Conservation (phyloP, 2,113 vertebrate species). For the Rhodinocichla rosea region DNA sequence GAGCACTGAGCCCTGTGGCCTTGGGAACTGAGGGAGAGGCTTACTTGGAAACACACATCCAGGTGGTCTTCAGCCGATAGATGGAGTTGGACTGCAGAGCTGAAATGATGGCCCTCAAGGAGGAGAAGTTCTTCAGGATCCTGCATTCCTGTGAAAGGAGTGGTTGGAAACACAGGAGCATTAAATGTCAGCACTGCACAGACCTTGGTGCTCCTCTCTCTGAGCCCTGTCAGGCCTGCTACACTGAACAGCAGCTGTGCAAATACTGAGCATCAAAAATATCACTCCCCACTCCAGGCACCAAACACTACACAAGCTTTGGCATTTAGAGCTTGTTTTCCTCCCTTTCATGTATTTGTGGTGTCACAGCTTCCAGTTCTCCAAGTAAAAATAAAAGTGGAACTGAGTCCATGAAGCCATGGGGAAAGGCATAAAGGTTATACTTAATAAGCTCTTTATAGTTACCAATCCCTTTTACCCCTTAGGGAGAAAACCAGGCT, state of each 20-base stretch:
- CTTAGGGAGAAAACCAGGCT: neutral
- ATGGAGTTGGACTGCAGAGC: conserved; percentile 93
- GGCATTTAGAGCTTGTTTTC: conserved; percentile 61
- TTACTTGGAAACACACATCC: conserved; percentile 90
- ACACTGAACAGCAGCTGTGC: conserved; percentile 67
- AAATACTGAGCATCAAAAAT: conserved; percentile 65
- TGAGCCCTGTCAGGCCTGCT: conserved; percentile 46
- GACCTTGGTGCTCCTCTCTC: conserved; percentile 38
- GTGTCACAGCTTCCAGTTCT: conserved; percentile 58
- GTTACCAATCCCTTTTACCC: neutral
- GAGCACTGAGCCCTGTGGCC: neutral
- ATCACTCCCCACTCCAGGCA: neutral
- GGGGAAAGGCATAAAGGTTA: conserved; percentile 28
- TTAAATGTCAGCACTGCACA: conserved; percentile 52
- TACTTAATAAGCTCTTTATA: neutral
- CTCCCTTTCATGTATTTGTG: conserved; percentile 31
- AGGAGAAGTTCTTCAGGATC: conserved; percentile 96
- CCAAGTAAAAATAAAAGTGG: conserved; percentile 36
- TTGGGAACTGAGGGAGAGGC: neutral
- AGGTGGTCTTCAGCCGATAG: conserved; percentile 90
- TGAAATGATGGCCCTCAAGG: conserved; percentile 89
- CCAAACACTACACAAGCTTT: conserved; percentile 44
- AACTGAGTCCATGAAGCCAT: neutral
- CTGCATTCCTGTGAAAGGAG: conserved; percentile 86
- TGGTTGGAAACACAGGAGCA: conserved; percentile 45